Conservation (phyloP, 2,888 invertebrate species). For the Acleris literana region DNA sequence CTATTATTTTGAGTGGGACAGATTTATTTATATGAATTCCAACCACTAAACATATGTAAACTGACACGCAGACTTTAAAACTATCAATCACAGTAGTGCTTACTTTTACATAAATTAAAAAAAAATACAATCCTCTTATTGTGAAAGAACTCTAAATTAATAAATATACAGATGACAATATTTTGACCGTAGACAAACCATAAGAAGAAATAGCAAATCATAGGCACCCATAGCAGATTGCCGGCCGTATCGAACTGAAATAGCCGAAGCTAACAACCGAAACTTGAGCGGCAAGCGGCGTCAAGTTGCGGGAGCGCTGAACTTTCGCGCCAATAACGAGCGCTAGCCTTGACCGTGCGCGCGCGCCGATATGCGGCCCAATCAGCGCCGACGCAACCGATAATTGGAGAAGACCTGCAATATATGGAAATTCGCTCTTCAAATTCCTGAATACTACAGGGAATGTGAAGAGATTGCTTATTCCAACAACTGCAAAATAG, state of each 20-base stretch:
- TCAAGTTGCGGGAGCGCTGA: slow-evolving; percentile 62
- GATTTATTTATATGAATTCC: no score
- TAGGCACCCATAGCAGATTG: background rate
- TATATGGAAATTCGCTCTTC: no score
- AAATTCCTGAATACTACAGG: background rate
- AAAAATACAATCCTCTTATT: no score
- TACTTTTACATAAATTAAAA: no score
- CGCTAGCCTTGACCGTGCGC: slow-evolving; percentile 79
- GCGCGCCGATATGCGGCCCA: slow-evolving; percentile 40
- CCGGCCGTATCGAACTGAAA: slow-evolving; percentile 4
- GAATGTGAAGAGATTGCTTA: background rate
- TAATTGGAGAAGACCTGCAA: slow-evolving; percentile 2
- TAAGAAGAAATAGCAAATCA: slow-evolving; percentile 1
- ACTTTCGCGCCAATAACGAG: slow-evolving; percentile 70
- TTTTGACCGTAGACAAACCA: background rate
- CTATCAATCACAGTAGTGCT: no score
- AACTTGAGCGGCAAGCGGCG: slow-evolving; percentile 7
- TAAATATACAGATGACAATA: background rate
- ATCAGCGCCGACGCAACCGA: slow-evolving; percentile 9
- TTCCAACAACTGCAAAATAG: slow-evolving; percentile 17
- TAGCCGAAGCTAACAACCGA: slow-evolving; percentile 16
- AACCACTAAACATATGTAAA: no score
- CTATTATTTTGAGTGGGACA: no score
- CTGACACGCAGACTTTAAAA: no score
- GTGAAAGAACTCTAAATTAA: no score